Conservation (phyloP, 2,113 vertebrate genomes). For the Lathamus discolor region DNA sequence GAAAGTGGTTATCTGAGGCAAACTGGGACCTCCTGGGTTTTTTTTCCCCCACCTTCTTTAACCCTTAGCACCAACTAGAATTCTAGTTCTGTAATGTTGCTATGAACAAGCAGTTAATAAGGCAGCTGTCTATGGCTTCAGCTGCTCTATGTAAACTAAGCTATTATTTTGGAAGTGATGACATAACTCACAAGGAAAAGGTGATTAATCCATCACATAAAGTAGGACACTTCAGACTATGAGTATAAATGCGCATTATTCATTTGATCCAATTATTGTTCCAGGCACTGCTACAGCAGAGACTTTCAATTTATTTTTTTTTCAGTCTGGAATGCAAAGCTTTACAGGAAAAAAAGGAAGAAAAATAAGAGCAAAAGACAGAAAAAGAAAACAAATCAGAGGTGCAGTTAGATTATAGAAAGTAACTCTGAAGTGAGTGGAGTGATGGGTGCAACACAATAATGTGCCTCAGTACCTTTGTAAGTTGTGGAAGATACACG, state of each 20-base stretch:
- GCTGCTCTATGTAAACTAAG: neutral
- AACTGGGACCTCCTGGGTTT: neutral
- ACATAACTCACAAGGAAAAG: neutral
- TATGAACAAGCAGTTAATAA: neutral
- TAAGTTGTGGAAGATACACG: neutral
- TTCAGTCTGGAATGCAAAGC: neutral
- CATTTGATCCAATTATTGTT: neutral
- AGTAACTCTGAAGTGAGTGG: neutral
- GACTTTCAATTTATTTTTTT: too few relatives aligned
- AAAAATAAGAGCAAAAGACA: neutral
- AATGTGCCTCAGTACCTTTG: neutral
- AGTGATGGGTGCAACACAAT: neutral
- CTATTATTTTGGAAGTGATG: conserved; percentile 13
- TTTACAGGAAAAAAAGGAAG: neutral
- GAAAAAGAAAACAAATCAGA: neutral
- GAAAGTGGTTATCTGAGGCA: neutral
- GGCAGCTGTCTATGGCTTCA: neutral
- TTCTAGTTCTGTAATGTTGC: neutral
- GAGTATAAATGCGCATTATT: conserved; percentile 17
- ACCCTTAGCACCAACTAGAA: neutral
- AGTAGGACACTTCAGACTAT: neutral
- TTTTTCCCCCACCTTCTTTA: neutral
- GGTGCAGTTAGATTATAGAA: neutral
- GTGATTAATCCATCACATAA: conserved; percentile 46
- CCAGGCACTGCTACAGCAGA: neutral